Percentiles rank a stretch among this genome's conserved stretches.
Evolutionary conservation across 2,797 vertebrate species (phyloP).

Genomic region (Peromyscus attwateri): DNA sequence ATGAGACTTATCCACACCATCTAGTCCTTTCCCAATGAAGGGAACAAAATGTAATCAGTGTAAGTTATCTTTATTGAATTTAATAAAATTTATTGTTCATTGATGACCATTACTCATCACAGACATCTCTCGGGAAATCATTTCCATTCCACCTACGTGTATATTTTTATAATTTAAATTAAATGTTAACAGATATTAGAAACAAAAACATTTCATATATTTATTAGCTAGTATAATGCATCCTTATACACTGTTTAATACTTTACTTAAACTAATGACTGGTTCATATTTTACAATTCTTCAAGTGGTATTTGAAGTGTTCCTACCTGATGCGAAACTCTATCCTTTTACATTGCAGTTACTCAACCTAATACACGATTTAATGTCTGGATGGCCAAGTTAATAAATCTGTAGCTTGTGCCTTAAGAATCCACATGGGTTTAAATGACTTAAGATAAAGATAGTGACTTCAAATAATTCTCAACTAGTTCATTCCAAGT

Average conservation of each 20-base stretch:
- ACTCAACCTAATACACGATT: background rate
- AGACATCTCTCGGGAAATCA: background rate
- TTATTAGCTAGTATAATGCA: background rate
- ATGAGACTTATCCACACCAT: background rate
- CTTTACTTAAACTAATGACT: conserved; percentile 11
- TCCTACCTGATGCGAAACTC: background rate
- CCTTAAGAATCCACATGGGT: conserved; percentile 11
- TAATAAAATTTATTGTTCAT: conserved; percentile 39
- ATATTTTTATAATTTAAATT: background rate
- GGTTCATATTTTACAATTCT: background rate
- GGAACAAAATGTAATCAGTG: background rate
- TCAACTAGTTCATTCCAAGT: background rate
- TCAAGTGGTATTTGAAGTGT: background rate
- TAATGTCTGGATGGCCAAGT: background rate
- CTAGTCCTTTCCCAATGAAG: background rate
- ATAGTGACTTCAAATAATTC: conserved; percentile 2
- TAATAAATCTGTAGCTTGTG: conserved; percentile 2
- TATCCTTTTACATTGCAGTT: background rate
- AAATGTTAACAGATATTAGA: background rate
- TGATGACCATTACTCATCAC: background rate
- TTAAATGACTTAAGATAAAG: conserved; percentile 55
- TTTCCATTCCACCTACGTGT: background rate
- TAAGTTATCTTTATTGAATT: conserved; percentile 22
- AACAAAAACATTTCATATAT: background rate
- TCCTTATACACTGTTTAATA: background rate